Evolutionary conservation across 2,113 vertebrate species (phyloP), one percentile per base, ranked within the genome.

Genomic region (Rhineura floridana): DNA sequence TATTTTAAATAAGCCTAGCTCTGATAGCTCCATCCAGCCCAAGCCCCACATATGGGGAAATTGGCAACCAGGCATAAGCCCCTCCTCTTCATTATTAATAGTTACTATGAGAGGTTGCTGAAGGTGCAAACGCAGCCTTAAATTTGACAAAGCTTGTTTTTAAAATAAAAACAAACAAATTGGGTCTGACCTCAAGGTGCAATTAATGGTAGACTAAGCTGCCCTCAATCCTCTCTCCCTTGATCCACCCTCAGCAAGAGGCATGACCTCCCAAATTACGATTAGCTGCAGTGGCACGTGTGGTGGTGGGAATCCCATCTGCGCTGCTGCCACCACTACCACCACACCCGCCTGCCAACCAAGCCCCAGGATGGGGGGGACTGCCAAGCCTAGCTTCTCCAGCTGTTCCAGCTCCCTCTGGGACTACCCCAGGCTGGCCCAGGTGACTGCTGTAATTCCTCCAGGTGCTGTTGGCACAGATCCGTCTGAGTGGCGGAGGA

Each of bases 371-470:
- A 7, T 44, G 25, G 23, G 0, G 69, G 69, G 63, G 50, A 75
- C 44, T 6, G 1, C 42, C 84, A 17, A 21, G 85, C 59, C 33
- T 3, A 50, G 42, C n/a, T 44, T 19, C n/a, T 48, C 55, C 80
- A 77, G 70, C 80, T 77, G 87, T 83, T 52, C 59, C 44, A 1
- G 70, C 72, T 52, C 73, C n/a, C 62, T 8, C 15, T 10, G 33
- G 42, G 17, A 23, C 82, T 46, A 67, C 28, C 28, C 52, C 52
- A 12, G n/a, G n/a, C n/a, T n/a, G n/a, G n/a, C n/a, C n/a, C n/a
- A n/a, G n/a, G n/a, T n/a, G n/a, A n/a, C n/a, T 52, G 67, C 52
- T 39, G 23, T 88, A 88, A 88, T 84, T 84, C 87, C 81, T 33
- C 36, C 2, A 23, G 73, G 82, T 63, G 59, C 46, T 84, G 62